Base-by-base conservation (phyloP, 2,888 invertebrate species). In the Ochropleura plecta region DNA sequence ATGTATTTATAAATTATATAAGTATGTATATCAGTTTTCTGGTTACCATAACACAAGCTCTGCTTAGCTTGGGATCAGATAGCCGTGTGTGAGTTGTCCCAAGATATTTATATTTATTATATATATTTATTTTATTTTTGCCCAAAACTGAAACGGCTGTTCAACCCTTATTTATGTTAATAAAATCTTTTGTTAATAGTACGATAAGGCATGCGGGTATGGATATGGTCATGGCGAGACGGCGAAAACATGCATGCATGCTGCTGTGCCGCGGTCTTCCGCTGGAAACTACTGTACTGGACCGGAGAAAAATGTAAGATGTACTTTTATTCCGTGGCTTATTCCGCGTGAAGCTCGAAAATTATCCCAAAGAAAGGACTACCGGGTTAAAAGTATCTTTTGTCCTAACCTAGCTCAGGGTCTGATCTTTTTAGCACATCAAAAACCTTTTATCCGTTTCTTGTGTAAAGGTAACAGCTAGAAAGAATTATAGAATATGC, bases 171-270 rank as follows among this genome's bases (percentile, higher is more conserved):
- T 40, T 40, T 40, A 51, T 46, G 18, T 0, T 59, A 59, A 30
- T 30, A 30, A 1, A 30, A 40, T 69, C 10, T 79, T 20, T 79
- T 75, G 0, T 63, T 18, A 55, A 49, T 49, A 79, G 76, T 44
- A 3, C 16, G 76, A 76, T 55, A 71, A 76, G 20, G 79, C 76
- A 20, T 0, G n/a, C 44, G 76, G 76, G n/a, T 79, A 44, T 44
- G 18, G 10, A 40, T 76, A 79, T 40, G 79, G 79, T 7, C 76
- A 49, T 0, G 4, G 1, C 16, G 59, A 30, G 14, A 7, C 8
- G 16, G 30, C 30, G 30, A 30, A 55, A 20, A 20, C 0, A 3
- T 46, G 3, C n/a, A n/a, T n/a, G 5, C 16, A 20, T 55, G 55
- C 55, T 6, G 12, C 20, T 30, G 1, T 2, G 20, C 20, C 20